Evolutionary conservation across 2,888 invertebrate genomes (phyloP), one percentile per base, ranked within the genome.

Genomic region (Pterostichus madidus): DNA sequence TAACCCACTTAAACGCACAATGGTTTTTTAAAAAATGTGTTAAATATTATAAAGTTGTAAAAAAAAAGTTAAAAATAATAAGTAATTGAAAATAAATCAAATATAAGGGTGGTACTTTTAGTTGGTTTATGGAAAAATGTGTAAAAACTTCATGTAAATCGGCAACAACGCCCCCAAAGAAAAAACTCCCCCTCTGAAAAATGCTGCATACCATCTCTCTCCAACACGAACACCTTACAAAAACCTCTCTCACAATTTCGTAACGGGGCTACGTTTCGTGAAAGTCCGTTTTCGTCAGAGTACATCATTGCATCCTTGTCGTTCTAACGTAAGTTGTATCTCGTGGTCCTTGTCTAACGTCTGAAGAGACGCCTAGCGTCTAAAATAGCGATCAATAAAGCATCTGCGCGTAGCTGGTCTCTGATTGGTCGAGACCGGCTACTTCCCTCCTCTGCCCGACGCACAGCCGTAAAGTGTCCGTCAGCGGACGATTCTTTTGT

Each of bases 351-450:
- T 56, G 56, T 56, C 77, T 35, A 77, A 56, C 77, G 77, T 77
- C 77, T 77, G 76, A 53, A 77, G 77, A 77, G 77, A 77, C 56
- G 56, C 56, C 52, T 39, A 81, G 81, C 81, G 81, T 81, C 81
- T 81, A 35, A 81, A 81, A 81, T 81, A 75, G 75, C 81, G 81
- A 81, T 81, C 81, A 81, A 81, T 81, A 81, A 81, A 81, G 71
- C 81, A 81, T 81, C 75, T 75, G 81, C 71, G 61, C 24, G 31
- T 35, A 31, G 24, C 81, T 46, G 44, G 75, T 10, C 53, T 56
- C 81, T 75, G 44, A 81, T 81, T 81, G 81, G 81, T 46, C 81
- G 75, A 81, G 81, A 81, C 73, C 56, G 81, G 53, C 15, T 24
- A 24, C 35, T 39, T 35, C 15, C 39, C 15, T 15, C 78, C 59